These are phyloP conservation scores for Thalassoma bifasciatum DNA, from an alignment of 2,113 vertebrate genomes.

Conservation along the genomic window DNA sequence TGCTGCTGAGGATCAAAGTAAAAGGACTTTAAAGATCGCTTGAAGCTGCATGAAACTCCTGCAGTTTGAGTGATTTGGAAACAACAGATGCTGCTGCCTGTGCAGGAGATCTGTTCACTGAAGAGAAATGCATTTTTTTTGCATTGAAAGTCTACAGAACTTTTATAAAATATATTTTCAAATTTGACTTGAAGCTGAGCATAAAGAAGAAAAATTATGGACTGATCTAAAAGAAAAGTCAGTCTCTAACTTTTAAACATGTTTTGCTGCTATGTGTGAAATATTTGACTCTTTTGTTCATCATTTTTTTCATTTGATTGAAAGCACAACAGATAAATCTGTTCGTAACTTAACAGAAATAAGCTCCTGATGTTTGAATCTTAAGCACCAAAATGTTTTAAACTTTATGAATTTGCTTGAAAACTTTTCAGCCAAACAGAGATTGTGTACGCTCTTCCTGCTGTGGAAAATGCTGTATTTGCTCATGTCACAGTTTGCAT, in stretches of 20 bases:
- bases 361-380: conserved; percentile 12
- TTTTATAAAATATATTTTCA: conserved; percentile 13
- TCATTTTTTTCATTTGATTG: not conserved
- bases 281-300: conserved; percentile 13
- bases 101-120: conserved; percentile 7
- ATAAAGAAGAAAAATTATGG: conserved; percentile 12
- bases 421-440: conserved; percentile 23
- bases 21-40: not conserved
- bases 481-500: conserved; percentile 20
- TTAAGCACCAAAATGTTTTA: not conserved
- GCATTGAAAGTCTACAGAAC: conserved; percentile 1
- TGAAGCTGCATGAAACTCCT: not conserved
- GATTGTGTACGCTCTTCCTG: not conserved
- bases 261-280: conserved; percentile 61
- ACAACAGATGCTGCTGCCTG: not conserved
- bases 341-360: conserved; percentile 43
- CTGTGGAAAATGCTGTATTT: conserved; percentile 14
- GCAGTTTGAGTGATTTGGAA: not conserved
- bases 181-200: not conserved
- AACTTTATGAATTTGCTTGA: conserved; percentile 22
- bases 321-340: conserved; percentile 6
- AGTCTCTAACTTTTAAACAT: not conserved
- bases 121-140: conserved; percentile 18
- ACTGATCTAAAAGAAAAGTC: conserved; percentile 3
- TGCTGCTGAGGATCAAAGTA: conserved; percentile 54